These are phyloP conservation scores for Argyrosomus japonicus DNA, from an alignment of 2,113 vertebrate species.

Conservation along the genomic window DNA sequence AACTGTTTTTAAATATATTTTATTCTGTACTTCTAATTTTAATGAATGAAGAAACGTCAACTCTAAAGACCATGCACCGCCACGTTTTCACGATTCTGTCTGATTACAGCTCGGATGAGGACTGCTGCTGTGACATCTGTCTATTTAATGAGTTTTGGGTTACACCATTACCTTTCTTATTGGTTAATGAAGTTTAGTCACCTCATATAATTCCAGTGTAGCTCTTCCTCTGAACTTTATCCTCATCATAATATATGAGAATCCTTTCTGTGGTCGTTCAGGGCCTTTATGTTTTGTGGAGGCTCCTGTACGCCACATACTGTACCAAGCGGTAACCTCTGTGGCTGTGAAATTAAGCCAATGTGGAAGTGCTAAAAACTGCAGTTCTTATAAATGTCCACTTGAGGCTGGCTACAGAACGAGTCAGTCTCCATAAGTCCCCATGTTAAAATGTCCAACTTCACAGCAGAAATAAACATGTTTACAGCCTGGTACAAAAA, in stretches of 20 bases:
- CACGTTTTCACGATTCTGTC: not conserved
- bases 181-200: not conserved
- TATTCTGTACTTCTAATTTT: no score
- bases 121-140: not conserved
- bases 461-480: no score
- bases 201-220: not conserved
- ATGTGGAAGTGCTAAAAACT: no score
- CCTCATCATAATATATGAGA: not conserved
- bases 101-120: not conserved
- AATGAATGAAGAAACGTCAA: no score
- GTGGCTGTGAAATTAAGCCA: no score
- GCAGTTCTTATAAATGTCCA: no score
- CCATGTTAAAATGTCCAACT: no score
- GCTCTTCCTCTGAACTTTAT: not conserved
- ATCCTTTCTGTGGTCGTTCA: no score
- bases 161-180: not conserved
- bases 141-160: not conserved
- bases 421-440: no score
- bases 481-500: no score
- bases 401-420: no score
- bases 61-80: not conserved
- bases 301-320: not conserved
- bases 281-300: not conserved
- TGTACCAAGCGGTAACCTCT: no score
- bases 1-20: not conserved